phyloP scores from a whole-genome alignment of 2,797 vertebrate species.

The Leucoraja ocellata region DNA sequence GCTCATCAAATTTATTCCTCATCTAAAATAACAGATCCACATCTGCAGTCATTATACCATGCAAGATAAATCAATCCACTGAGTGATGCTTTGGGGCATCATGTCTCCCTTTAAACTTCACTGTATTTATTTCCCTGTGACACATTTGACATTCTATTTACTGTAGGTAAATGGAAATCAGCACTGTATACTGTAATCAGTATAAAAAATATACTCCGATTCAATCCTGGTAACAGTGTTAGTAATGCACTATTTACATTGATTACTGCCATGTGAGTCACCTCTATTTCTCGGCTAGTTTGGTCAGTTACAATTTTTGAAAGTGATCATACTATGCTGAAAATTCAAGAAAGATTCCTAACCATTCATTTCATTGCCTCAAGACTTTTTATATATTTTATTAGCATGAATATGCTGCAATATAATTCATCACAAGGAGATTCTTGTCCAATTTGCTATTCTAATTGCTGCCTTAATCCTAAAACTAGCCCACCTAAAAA shows the following conservation, averaged over 20 bases:
- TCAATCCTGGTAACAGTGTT: background rate
- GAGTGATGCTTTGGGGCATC: slow-evolving; percentile 68
- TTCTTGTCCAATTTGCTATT: background rate
- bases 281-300: background rate
- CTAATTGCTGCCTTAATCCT: background rate
- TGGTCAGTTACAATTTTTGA: background rate
- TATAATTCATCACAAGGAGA: background rate
- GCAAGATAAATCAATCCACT: slow-evolving; percentile 72
- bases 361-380: background rate
- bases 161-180: slow-evolving; percentile 75
- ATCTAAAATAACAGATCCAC: slow-evolving; percentile 73
- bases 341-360: background rate
- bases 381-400: background rate
- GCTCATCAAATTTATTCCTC: slow-evolving; percentile 71
- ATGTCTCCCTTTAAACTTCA: slow-evolving; percentile 70
- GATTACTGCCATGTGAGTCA: background rate
- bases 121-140: slow-evolving; percentile 72
- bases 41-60: slow-evolving; percentile 72
- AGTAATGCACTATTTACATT: background rate
- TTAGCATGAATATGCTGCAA: background rate
- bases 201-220: slow-evolving; percentile 47
- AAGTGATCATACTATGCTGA: slow-evolving; percentile 11
- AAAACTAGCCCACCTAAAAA: background rate
- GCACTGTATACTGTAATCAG: slow-evolving; percentile 67
- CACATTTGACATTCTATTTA: slow-evolving; percentile 77